Conservation (phyloP, 2,888 invertebrate genomes). For the Cephus pygmeus region DNA sequence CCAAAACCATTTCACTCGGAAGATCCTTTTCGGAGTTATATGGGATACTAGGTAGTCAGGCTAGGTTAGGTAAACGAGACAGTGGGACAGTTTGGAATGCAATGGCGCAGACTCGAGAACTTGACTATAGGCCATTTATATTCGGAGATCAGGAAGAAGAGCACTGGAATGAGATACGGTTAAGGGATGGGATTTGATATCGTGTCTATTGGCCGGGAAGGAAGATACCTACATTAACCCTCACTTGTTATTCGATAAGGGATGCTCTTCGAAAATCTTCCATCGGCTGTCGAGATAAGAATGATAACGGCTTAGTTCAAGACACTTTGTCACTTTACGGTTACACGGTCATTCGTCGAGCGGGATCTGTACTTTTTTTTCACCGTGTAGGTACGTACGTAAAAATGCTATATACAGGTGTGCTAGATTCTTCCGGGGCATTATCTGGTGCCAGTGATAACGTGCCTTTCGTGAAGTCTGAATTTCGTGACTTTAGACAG, state of each 20-base stretch:
- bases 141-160: neutral
- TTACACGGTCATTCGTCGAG: neutral
- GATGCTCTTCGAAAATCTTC: constrained; percentile 46
- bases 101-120: neutral
- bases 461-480: neutral
- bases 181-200: neutral
- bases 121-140: neutral
- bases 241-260: constrained; percentile 55
- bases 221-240: constrained; percentile 56
- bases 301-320: constrained; percentile 46
- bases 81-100: neutral
- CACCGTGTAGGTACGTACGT: neutral
- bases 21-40: neutral
- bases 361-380: neutral
- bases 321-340: neutral
- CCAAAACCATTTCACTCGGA: neutral
- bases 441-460: neutral
- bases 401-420: neutral
- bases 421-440: neutral
- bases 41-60: neutral
- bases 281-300: constrained; percentile 48
- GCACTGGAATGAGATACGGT: neutral
- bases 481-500: neutral
- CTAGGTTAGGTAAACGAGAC: neutral
- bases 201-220: constrained; percentile 9